Conservation (phyloP, 1,140 invertebrate species). For the Liolophura sinensis region DNA sequence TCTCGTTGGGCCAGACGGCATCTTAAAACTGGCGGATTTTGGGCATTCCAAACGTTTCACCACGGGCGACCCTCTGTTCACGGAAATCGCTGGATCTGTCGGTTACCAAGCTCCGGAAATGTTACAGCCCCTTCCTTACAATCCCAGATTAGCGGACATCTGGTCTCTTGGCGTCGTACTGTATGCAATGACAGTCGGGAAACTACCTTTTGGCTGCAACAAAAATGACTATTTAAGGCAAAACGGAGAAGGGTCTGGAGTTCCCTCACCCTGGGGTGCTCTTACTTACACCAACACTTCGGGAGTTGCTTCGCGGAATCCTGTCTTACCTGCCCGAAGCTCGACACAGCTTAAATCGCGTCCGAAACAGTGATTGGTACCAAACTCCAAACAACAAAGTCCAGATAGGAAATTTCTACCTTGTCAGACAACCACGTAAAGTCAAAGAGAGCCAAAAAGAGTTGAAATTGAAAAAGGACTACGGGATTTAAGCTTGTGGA, state of each 20-base stretch:
- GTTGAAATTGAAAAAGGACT: constrained; percentile 27
- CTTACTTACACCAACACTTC: constrained; percentile 27
- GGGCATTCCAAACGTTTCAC: constrained; percentile 29
- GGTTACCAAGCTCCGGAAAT: constrained; percentile 42
- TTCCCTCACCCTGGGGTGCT: constrained; percentile 29
- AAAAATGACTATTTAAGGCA: constrained; percentile 24
- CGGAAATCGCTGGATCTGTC: constrained; percentile 48
- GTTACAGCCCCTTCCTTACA: constrained; percentile 28
- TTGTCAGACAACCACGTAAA: constrained; percentile 39
- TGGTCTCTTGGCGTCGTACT: constrained; percentile 42
- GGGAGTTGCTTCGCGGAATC: constrained; percentile 26
- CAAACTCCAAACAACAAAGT: constrained; percentile 20
- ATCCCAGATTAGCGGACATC: constrained; percentile 36
- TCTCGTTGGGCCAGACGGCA: constrained; percentile 34
- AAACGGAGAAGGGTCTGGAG: constrained; percentile 21
- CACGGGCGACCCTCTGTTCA: constrained; percentile 24
- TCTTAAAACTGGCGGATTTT: constrained; percentile 42
- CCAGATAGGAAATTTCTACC: constrained; percentile 40
- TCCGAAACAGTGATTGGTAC: constrained; percentile 31
- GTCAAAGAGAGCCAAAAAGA: constrained; percentile 30
- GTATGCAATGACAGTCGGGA: constrained; percentile 39
- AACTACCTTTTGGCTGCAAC: constrained; percentile 35
- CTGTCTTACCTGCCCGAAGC: constrained; percentile 31
- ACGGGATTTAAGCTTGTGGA: constrained; percentile 25
- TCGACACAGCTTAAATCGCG: constrained; percentile 24